These are phyloP conservation scores for Drosophila macrothrix DNA, from an alignment of 2,888 invertebrate genomes.

Conservation along the genomic window DNA sequence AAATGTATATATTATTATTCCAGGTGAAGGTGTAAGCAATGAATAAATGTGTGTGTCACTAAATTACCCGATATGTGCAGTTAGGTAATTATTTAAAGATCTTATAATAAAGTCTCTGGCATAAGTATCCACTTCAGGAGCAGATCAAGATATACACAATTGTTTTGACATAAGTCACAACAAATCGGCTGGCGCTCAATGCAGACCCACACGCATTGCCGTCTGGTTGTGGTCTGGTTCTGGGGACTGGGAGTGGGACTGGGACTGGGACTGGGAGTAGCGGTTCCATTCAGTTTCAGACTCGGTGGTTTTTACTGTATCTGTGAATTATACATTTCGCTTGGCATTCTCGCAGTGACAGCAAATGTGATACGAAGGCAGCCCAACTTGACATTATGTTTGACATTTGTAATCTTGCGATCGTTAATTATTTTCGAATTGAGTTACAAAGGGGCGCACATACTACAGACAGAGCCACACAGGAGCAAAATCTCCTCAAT, in stretches of 20 bases:
- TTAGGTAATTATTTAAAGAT: conserved; percentile 24
- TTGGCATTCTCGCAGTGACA: conserved; percentile 51
- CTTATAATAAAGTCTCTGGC: conserved; percentile 4
- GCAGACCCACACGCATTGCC: conserved; percentile 72
- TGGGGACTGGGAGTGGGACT: not conserved
- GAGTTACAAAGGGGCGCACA: conserved; percentile 66
- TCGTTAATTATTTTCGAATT: conserved; percentile 84
- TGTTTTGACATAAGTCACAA: conserved; percentile 78
- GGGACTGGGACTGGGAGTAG: conserved; percentile 1
- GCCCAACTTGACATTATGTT: conserved; percentile 83
- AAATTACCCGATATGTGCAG: not conserved
- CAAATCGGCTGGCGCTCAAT: conserved; percentile 75
- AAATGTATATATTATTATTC: not conserved
- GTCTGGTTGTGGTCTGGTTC: conserved; percentile 33
- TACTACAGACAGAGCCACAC: conserved; percentile 57
- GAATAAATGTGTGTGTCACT: not conserved
- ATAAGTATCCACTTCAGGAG: conserved; percentile 21
- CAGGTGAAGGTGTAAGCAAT: conserved; percentile 7
- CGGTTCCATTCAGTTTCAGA: conserved; percentile 32
- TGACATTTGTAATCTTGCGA: conserved; percentile 84
- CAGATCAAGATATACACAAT: conserved; percentile 53
- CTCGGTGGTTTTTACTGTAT: conserved; percentile 53
- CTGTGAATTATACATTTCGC: conserved; percentile 54
- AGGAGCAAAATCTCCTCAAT: conserved; percentile 50
- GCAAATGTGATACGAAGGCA: conserved; percentile 61